phyloP scores from a whole-genome alignment of 2,113 vertebrate genomes.

The Xenotilapia flavipinnis region DNA sequence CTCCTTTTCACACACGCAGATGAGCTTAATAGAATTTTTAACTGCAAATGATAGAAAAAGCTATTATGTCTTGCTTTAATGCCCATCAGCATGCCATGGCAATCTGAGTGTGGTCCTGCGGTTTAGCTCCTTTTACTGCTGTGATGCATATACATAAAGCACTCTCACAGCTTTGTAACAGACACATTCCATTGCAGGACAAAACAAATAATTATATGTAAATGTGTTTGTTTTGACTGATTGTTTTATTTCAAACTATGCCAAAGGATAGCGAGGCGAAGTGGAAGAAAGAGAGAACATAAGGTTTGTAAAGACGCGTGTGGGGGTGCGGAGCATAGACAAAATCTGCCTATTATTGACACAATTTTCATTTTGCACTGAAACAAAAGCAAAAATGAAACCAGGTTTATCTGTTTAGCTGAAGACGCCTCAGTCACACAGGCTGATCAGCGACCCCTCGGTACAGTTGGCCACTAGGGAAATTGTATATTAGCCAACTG shows the following conservation, averaged over 20 bases:
- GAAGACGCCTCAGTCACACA: background rate
- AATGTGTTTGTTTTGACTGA: background rate
- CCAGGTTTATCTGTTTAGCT: background rate
- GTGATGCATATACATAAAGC: background rate
- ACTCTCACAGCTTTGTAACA: background rate
- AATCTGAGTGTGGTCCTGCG: background rate
- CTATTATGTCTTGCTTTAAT: background rate
- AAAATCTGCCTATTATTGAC: background rate
- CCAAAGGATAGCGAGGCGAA: background rate
- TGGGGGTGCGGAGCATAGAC: background rate
- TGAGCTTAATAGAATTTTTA: background rate
- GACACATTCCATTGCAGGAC: background rate
- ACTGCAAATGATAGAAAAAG: background rate
- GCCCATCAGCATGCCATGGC: background rate
- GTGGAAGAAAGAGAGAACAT: background rate
- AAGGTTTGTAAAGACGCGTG: fast-evolving
- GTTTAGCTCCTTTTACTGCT: background rate
- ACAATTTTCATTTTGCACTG: background rate
- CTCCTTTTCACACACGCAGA: background rate
- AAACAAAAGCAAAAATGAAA: background rate
- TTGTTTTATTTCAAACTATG: background rate
- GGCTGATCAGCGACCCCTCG: background rate
- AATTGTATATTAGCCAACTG: background rate
- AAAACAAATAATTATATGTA: background rate
- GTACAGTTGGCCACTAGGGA: background rate